Conservation (phyloP, 1,140 invertebrate genomes). For the Leptinotarsa undecemlineata region DNA sequence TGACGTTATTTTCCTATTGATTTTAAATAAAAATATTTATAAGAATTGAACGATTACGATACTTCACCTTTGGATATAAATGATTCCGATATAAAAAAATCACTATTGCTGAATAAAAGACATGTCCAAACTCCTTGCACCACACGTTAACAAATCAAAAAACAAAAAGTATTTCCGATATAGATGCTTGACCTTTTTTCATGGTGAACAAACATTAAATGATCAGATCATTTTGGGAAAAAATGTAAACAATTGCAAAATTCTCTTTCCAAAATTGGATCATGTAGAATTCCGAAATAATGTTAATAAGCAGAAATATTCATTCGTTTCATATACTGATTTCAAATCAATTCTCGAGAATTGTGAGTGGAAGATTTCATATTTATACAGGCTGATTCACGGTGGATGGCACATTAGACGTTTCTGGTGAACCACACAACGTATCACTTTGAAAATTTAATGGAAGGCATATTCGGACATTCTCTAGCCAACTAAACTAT, state of each 20-base stretch:
- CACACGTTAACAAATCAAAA: conserved; percentile 40
- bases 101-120: conserved; percentile 49
- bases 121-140: conserved; percentile 40
- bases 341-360: conserved; percentile 46
- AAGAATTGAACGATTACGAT: conserved; percentile 23
- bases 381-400: too few species aligned
- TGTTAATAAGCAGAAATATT: conserved; percentile 40
- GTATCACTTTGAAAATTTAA: too few species aligned
- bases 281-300: conserved; percentile 45
- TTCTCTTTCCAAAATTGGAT: conserved; percentile 30
- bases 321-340: conserved; percentile 52
- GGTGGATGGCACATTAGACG: too few species aligned
- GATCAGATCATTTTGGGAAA: conserved; percentile 34
- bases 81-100: conserved; percentile 31
- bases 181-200: conserved; percentile 47
- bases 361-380: background rate
- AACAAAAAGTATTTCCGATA: conserved; percentile 44
- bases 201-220: conserved; percentile 36
- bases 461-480: too few species aligned
- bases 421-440: too few species aligned
- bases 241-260: conserved; percentile 24
- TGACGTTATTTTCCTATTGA: conserved; percentile 39
- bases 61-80: conserved; percentile 11
- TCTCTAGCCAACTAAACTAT: too few species aligned
- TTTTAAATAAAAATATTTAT: conserved; percentile 37